Percentiles rank a stretch among this genome's conserved stretches.
Evolutionary conservation across 2,113 vertebrate genomes (phyloP).

Genomic region (Pandion haliaetus): DNA sequence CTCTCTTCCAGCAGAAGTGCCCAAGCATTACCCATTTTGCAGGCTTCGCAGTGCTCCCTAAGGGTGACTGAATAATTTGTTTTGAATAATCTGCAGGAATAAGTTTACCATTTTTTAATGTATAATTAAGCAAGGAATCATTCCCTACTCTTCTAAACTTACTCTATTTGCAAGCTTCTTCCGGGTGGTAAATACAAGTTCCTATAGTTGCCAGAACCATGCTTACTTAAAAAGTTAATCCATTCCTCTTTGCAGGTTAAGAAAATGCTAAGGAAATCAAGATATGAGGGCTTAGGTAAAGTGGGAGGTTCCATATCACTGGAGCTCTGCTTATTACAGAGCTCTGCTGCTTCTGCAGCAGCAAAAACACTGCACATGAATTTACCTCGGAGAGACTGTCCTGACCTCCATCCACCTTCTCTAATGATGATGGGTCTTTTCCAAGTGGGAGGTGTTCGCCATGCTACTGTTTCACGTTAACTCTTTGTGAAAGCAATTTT

Average conservation of each 20-base stretch:
- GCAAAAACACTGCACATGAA: neutral
- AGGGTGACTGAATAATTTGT: neutral
- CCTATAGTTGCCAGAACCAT: neutral
- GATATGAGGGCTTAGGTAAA: conserved; percentile 3
- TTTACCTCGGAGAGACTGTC: neutral
- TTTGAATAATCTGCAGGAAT: conserved; percentile 25
- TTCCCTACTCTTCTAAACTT: neutral
- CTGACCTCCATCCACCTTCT: neutral
- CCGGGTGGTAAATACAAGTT: neutral
- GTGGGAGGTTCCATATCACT: conserved; percentile 15
- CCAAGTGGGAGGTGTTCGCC: neutral
- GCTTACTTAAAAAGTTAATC: neutral
- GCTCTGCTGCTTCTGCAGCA: neutral
- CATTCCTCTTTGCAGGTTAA: conserved; percentile 31
- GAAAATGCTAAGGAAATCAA: conserved; percentile 29
- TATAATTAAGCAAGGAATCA: neutral
- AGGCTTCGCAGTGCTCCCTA: neutral
- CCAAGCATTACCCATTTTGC: neutral
- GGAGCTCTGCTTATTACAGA: neutral
- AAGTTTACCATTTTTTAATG: conserved; percentile 25
- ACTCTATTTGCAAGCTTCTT: neutral
- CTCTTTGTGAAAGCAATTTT: neutral
- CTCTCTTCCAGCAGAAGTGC: neutral
- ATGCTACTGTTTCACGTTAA: neutral
- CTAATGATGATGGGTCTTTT: neutral